Evolutionary conservation across 2,888 invertebrate species (phyloP), one percentile per base, ranked within the genome.

Genomic region (Ectemnius cavifrons): DNA sequence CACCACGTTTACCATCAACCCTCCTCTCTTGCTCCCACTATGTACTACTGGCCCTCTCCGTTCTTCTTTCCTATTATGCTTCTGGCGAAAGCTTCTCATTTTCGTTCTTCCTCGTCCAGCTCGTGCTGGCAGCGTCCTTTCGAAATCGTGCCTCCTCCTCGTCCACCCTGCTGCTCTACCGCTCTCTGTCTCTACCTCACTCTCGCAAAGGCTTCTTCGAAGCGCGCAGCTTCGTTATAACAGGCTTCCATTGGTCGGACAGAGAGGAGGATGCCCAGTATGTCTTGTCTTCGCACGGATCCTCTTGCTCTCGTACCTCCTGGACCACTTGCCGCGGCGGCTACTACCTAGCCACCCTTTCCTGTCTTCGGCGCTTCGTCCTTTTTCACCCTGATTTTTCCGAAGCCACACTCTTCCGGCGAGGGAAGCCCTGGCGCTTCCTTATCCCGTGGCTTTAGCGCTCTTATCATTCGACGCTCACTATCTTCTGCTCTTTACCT

Each of bases 141-240:
- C 67, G 8, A 37, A 37, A 37, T 37, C 58, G 20, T 45, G 37
- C 8, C 18, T 60, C 23, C 67, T 59, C 59, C 18, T 37, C 47
- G 58, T 23, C 45, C n/a, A 46, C 72, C 75, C 2, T 2, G 2
- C 23, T 23, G 3, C 23, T 23, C 2, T 3, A 23, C 23, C 23
- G 3, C 64, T 69, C 64, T 69, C 63, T 57, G 67, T 70, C 78
- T 73, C 72, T 69, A 69, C 60, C 75, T 66, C 27, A 68, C 67
- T 68, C 73, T 67, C 68, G 66, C 73, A 66, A 71, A 57, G 71
- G 56, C 64, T 60, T 60, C 76, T 72, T 69, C 70, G 18, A 14
- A 18, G 16, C 70, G 67, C 72, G 70, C 74, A 80, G 84, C 84
- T 86, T 87, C 85, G 83, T 87, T 86, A 86, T 82, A 84, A 84